Evolutionary conservation across 2,113 vertebrate species (phyloP).

Genomic region (Petrocephalus zakoni): DNA sequence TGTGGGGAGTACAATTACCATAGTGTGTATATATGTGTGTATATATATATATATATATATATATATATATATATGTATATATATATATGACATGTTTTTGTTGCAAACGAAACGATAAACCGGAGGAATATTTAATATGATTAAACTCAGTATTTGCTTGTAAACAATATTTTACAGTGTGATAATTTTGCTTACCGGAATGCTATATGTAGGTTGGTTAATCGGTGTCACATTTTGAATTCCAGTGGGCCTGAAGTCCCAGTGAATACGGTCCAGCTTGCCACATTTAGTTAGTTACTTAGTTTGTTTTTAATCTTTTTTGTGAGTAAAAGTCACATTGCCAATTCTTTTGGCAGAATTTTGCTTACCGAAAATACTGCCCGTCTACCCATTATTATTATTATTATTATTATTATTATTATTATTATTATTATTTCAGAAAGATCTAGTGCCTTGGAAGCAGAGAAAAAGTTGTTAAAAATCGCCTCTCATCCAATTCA

Average conservation of each 20-base stretch:
- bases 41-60: too few relatives aligned
- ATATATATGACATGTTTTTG: neutral
- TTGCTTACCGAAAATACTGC: neutral
- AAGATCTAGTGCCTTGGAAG: slow-evolving; percentile 94
- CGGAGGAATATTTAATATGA: neutral
- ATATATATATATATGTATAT: too few relatives aligned
- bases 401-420: slow-evolving; percentile 41
- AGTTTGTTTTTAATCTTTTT: neutral
- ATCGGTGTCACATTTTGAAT: neutral
- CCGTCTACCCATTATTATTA: slow-evolving; percentile 5
- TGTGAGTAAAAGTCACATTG: neutral
- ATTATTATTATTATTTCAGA: slow-evolving; percentile 67
- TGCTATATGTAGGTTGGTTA: neutral
- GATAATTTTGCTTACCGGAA: neutral
- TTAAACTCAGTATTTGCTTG: neutral
- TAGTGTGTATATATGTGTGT: neutral
- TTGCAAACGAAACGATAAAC: neutral
- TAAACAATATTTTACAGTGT: neutral
- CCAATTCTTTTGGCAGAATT: neutral
- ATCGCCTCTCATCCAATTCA: slow-evolving; percentile 81
- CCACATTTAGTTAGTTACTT: slow-evolving; percentile 29
- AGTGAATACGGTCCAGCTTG: slow-evolving; percentile 43
- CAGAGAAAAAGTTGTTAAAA: slow-evolving; percentile 84
- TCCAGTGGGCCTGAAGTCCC: slow-evolving; percentile 26
- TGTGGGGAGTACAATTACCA: neutral